Evolutionary conservation across 2,797 vertebrate species (phyloP), one percentile per base, ranked within the genome.

Genomic region (Acipenser ruthenus): DNA sequence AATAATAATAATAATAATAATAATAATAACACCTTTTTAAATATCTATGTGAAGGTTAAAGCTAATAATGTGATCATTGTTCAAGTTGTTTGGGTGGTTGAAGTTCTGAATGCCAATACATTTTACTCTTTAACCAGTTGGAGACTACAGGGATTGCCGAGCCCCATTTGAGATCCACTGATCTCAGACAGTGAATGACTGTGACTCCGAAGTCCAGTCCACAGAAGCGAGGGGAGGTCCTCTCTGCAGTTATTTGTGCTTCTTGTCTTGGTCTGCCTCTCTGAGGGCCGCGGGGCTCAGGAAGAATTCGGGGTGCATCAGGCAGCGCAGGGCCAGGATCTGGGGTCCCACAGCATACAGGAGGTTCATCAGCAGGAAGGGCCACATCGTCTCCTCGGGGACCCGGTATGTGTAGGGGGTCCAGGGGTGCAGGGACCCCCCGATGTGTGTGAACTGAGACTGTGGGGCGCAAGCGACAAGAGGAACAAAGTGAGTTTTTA

Each of bases 361-460:
- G 58, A 86, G 0, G 74, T 96, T 96, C 67, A 80, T 73, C 11
- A 82, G 4, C 48, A 95, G 69, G 72, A 95, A 89, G 3, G 52
- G 64, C 76, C 85, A 75, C 75, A 90, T 83, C 6, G 65, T 59
- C 0, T 91, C 89, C 10, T 82, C 81, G 0, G 94, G 93, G 67
- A 93, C 88, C 0, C 89, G 92, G 79, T 91, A 95, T 0, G 89
- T 90, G 73, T 91, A 91, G 0, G 87, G 79, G 0, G 94, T 97
- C 10, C 86, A 90, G 48, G 78, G 10, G 72, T 98, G 94, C 66
- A 93, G 79, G 6, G 92, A 93, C 0, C 87, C 92, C 3, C 92
- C 92, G 1, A 92, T 71, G 71, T 97, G 93, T 7, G 85, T 71
- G 87, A 94, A 95, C 79, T 96, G 95, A 6, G 91, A 93, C 95